Base-by-base conservation (phyloP, 2,113 vertebrate species). In the Lepidothrix coronata region DNA sequence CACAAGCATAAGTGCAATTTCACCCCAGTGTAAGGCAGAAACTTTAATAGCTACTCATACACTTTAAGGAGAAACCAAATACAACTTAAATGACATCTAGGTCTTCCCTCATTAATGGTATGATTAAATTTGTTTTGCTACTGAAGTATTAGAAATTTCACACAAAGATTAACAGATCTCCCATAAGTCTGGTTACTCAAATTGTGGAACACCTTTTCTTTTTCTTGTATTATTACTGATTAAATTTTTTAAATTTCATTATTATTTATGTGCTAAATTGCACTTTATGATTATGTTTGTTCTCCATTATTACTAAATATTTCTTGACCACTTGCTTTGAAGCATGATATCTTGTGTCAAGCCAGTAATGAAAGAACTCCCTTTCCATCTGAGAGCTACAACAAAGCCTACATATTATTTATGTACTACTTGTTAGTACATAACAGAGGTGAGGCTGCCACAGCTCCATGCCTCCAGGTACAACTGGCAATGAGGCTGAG, bases 401-500 rank as follows among this genome's bases (percentile, higher is more conserved):
- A 20, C 19, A 75, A 70, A 61, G 8, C 61, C 41, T 39, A 33
- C 23, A 11, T 1, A 27, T 62, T 39, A 41, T 16, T 39, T 48
- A 37, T 7, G 6, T 77, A 25, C 27, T 46, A 3, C 14, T 52
- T 79, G 21, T 35, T 75, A 28, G 31, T 8, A 30, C 7, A 7
- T 30, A 51, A 30, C 33, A n/a, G 10, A 44, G 22, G 62, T 18
- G 35, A 84, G 27, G 14, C 7, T 43, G 21, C 22, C 52, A 43
- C 57, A 71, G 30, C 9, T 79, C 66, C 58, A 18, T 14, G 14
- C 8, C 30, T n/a, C 22, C 8, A 88, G 37, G n/a, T 72, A 30
- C 30, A 72, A 52, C 2, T 0, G 35, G 15, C 46, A 54, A 8
- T 1, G 0, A 59, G 44, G 18, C 21, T 54, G 44, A 52, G 30